A percentile compares a stretch with the other conserved stretches of the same genome.
phyloP scores from a whole-genome alignment of 2,888 invertebrate species.

The Anarsia innoxiella region DNA sequence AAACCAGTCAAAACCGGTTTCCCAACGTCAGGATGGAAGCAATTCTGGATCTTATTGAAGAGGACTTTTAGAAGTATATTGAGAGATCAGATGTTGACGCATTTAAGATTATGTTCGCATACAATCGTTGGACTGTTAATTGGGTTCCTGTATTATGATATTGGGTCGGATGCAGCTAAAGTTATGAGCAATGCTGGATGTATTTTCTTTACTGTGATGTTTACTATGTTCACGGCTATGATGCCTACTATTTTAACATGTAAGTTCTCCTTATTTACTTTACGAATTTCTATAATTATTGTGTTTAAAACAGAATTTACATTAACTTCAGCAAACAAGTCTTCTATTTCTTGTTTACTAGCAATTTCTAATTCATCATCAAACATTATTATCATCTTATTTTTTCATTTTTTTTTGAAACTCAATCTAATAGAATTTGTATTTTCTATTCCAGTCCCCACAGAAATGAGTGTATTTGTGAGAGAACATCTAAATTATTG shows the following conservation, averaged over 20 bases:
- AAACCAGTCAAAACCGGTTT: conserved; percentile 81
- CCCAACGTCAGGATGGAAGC: conserved; percentile 87
- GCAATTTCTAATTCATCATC: no score
- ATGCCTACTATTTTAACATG: conserved; percentile 99
- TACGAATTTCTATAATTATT: no score
- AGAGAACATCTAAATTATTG: conserved; percentile 97
- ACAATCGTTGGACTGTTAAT: conserved; percentile 93
- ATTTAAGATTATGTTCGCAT: conserved; percentile 90
- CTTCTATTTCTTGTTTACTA: no score
- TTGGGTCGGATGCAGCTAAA: conserved; percentile 94
- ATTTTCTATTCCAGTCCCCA: conserved; percentile 83
- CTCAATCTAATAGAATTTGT: no score
- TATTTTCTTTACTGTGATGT: conserved; percentile 96
- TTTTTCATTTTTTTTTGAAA: no score
- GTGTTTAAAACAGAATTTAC: no score
- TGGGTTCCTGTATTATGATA: conserved; percentile 94
- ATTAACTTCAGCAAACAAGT: no score
- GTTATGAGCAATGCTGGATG: conserved; percentile 97
- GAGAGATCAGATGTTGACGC: conserved; percentile 91
- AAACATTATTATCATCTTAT: no score
- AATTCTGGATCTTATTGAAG: conserved; percentile 91
- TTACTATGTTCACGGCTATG: conserved; percentile 98
- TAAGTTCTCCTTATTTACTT: no score
- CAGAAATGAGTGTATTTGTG: conserved; percentile 96
- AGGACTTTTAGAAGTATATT: conserved; percentile 88